These are phyloP conservation scores for Scaptomyza montana DNA, from an alignment of 1,140 invertebrate genomes.

Conservation along the genomic window DNA sequence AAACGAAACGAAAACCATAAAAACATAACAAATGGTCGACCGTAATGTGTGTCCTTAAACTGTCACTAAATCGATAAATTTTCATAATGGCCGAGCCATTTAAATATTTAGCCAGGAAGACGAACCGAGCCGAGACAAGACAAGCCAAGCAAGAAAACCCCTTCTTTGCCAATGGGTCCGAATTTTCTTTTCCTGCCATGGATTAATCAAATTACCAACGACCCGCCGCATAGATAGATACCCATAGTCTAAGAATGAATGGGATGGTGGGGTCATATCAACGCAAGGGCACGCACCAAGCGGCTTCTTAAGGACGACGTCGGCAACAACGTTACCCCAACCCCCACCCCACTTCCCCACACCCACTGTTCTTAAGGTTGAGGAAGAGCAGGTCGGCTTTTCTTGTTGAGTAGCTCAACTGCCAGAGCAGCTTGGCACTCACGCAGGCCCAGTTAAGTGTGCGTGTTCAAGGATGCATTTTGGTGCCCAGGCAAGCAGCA, in stretches of 20 bases:
- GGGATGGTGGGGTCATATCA: conserved; percentile 47
- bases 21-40: conserved; percentile 79
- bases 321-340: not conserved
- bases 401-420: conserved; percentile 49
- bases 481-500: conserved; percentile 65
- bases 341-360: no score
- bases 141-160: conserved; percentile 34
- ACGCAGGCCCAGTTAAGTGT: conserved; percentile 78
- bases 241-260: not conserved
- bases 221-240: conserved; percentile 75
- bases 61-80: conserved; percentile 82
- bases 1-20: conserved; percentile 52
- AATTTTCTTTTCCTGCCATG: conserved; percentile 37
- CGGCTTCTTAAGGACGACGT: conserved; percentile 15
- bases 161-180: conserved; percentile 30
- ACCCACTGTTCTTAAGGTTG: conserved; percentile 4
- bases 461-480: conserved; percentile 81
- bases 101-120: conserved; percentile 73
- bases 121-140: not conserved
- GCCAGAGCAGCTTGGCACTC: conserved; percentile 46
- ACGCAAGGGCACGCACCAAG: conserved; percentile 76
- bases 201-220: conserved; percentile 80
- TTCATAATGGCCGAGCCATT: conserved; percentile 80
- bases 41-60: conserved; percentile 81
- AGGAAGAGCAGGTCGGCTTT: conserved; percentile 31